phyloP scores from a whole-genome alignment of 2,113 vertebrate species.

The Salvelinus alpinus region DNA sequence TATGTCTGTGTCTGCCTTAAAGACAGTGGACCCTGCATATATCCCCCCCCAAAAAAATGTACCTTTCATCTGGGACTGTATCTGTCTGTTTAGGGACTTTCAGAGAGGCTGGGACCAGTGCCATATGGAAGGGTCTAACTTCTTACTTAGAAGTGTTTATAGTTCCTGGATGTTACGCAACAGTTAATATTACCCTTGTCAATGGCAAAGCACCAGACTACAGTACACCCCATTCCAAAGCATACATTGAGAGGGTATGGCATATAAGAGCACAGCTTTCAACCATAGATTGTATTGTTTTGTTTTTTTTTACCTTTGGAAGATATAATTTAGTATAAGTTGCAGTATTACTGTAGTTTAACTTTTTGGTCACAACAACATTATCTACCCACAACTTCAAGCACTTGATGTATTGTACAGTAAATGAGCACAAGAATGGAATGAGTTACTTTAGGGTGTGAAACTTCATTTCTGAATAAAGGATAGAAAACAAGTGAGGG shows the following conservation, averaged over 20 bases:
- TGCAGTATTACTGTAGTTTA: background rate
- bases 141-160: background rate
- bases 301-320: background rate
- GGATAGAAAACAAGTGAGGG: too few species aligned
- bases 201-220: background rate
- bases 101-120: background rate
- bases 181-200: conserved; percentile 1
- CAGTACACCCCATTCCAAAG: background rate
- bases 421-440: background rate
- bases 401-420: background rate
- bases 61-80: background rate
- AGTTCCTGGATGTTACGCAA: too few species aligned
- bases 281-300: background rate
- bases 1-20: background rate
- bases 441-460: too few species aligned
- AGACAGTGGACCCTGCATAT: background rate
- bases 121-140: background rate
- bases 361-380: background rate
- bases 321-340: background rate
- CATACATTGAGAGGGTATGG: background rate
- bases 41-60: too few species aligned
- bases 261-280: too few species aligned
- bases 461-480: too few species aligned
- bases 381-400: background rate
- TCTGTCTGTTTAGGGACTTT: background rate